Evolutionary conservation across 2,888 invertebrate genomes (phyloP).

Genomic region (Anagyrus pseudococci): DNA sequence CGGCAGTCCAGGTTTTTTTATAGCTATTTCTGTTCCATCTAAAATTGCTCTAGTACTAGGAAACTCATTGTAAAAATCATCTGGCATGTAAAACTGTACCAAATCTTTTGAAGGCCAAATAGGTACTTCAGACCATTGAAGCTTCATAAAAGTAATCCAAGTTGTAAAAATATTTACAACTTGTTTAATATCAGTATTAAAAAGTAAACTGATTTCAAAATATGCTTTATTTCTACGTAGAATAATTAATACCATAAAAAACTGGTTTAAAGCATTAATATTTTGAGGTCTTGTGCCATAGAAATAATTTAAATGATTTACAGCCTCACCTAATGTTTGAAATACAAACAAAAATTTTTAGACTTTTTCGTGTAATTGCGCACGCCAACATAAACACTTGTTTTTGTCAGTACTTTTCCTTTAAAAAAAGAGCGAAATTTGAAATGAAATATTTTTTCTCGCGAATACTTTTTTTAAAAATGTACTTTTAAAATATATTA

Average conservation of each 20-base stretch:
- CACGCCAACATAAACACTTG: too few relatives aligned
- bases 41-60: constrained; percentile 30
- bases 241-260: neutral
- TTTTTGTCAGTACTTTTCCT: too few relatives aligned
- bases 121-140: constrained; percentile 24
- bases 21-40: constrained; percentile 29
- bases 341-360: constrained; percentile 29
- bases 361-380: too few relatives aligned
- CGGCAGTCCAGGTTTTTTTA: constrained; percentile 8
- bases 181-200: neutral
- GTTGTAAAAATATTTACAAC: constrained; percentile 29
- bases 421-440: neutral
- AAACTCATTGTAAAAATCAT: constrained; percentile 29
- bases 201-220: constrained; percentile 3
- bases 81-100: constrained; percentile 23
- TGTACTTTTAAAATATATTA: too few relatives aligned
- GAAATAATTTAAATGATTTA: constrained; percentile 3
- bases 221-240: neutral
- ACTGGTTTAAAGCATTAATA: neutral
- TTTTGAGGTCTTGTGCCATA: neutral
- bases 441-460: too few relatives aligned
- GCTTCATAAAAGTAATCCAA: constrained; percentile 31
- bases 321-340: constrained; percentile 21
- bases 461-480: too few relatives aligned
- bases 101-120: constrained; percentile 28